Evolutionary conservation across 2,888 invertebrate genomes (phyloP), one percentile per base, ranked within the genome.

Genomic region (Sinhomidia bicolor): DNA sequence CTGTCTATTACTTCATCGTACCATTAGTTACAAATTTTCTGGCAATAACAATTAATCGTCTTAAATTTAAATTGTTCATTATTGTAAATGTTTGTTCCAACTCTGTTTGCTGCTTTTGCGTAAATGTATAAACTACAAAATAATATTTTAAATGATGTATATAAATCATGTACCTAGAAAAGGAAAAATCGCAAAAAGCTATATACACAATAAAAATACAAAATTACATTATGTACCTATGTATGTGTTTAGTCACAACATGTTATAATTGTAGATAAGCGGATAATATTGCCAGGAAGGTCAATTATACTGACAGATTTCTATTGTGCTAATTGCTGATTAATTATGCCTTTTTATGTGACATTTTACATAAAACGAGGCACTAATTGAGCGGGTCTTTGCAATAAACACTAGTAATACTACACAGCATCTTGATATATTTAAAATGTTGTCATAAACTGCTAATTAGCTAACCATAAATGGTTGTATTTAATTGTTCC

Each of bases 211-310:
- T 9, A 51, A 6, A 10, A 23, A 1, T 26, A 60, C 17, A 26
- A 17, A 60, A 57, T 36, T 9, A 36, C 36, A 36, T 36, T 44
- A 60, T 60, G 60, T 60, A 60, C 60, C 60, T 60, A 60, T 60
- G 1, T 60, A 17, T 51, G 60, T 60, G 60, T 12, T 23, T 60
- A 60, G 60, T 60, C 60, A 60, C 60, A 60, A 60, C 60, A 51
- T 41, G 41, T 41, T 41, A 41, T 9, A 41, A 7, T 6, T 41
- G 9, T 41, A 41, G 6, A 41, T 4, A 41, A 41, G 41, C 41
- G 5, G 9, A 7, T 9, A 41, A 41, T 41, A 41, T 9, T 41
- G 41, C 41, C 9, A 9, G 9, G 41, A 41, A 41, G 9, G n/a
- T n/a, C n/a, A n/a, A n/a, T n/a, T n/a, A n/a, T n/a, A n/a, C n/a